Evolutionary conservation across 64 coral and sea anemone species (phyloP), one percentile per base, ranked within the genome.

Genomic region (Acropora yongei): DNA sequence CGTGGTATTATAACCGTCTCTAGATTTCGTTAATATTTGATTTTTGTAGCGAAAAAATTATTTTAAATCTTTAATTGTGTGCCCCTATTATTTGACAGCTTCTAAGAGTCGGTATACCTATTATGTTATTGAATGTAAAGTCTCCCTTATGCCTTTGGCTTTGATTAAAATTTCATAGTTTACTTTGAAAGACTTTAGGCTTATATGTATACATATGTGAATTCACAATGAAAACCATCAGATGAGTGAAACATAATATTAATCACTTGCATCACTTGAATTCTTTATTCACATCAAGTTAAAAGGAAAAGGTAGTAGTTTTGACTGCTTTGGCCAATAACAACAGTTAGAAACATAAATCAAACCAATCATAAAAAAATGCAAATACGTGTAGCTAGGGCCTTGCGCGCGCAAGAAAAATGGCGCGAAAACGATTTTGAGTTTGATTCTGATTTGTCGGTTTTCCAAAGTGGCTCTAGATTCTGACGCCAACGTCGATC

Each of bases 151-250:
- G 18, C 42, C 45, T 72, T 47, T 44, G 51, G 51, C 51, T 17
- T 72, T 7, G 12, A 85, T 85, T 85, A 85, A 85, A 71, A 30
- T 85, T 85, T 85, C 18, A 85, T 85, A 19, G 45, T 47, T 67
- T 72, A 18, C n/a, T 49, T 85, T 85, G 0, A 10, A 44, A 83
- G 65, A 39, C 16, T 30, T 40, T 6, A 20, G 44, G n/a, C 8
- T 71, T 30, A 48, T 49, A 42, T 71, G 12, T 41, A 30, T 14
- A 5, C 58, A 53, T 12, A 0, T 5, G n/a, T 83, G 7, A 45
- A 67, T 67, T 65, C 39, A 61, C 58, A 41, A 41, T 13, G 57
- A 57, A n/a, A 68, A 83, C 58, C 45, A 67, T 83, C 30, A 30
- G 79, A 43, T 17, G 41, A 19, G 30, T 63, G 5, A 67, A 72